Percentiles rank a stretch among this genome's conserved stretches.
Evolutionary conservation across 2,888 invertebrate species (phyloP).

Genomic region (Steinernema carpocapsae): DNA sequence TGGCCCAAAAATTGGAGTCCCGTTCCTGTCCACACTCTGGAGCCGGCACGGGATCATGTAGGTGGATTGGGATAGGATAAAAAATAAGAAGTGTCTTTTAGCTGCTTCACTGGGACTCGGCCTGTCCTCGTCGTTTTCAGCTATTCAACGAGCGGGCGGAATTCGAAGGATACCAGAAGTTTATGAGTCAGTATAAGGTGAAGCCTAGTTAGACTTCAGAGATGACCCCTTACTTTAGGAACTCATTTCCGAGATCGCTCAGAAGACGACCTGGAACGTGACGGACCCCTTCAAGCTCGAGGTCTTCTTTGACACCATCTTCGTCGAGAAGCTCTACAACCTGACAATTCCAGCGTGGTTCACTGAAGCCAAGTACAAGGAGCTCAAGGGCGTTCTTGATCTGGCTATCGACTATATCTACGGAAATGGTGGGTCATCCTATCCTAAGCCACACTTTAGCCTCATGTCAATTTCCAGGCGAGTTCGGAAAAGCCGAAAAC

Average conservation of each 20-base stretch:
- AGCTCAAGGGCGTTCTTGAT: not conserved
- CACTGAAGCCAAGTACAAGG: conserved; percentile 16
- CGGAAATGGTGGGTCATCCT: conserved; percentile 17
- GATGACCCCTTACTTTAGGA: not conserved
- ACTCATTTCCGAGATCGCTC: conserved; percentile 6
- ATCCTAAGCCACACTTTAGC: not conserved
- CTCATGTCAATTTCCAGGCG: conserved; percentile 38
- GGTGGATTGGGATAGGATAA: too few species aligned
- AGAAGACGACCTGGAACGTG: conserved; percentile 30
- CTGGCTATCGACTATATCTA: conserved; percentile 18
- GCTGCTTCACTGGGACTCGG: not conserved
- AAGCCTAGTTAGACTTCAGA: too few species aligned
- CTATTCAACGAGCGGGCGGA: conserved; percentile 28
- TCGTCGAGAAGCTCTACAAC: conserved; percentile 19
- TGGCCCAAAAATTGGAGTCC: conserved; percentile 37
- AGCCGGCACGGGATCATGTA: conserved; percentile 25
- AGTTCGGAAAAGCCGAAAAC: conserved; percentile 39
- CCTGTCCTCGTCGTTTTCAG: conserved; percentile 17
- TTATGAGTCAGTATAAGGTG: too few species aligned
- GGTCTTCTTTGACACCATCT: conserved; percentile 10
- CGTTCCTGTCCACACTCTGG: conserved; percentile 35
- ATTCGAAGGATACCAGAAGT: too few species aligned
- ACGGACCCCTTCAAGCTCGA: conserved; percentile 16
- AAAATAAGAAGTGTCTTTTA: too few species aligned
- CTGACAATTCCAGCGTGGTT: conserved; percentile 36